Evolutionary conservation across 2,888 invertebrate genomes (phyloP).

Genomic region (Ligdia adustata): DNA sequence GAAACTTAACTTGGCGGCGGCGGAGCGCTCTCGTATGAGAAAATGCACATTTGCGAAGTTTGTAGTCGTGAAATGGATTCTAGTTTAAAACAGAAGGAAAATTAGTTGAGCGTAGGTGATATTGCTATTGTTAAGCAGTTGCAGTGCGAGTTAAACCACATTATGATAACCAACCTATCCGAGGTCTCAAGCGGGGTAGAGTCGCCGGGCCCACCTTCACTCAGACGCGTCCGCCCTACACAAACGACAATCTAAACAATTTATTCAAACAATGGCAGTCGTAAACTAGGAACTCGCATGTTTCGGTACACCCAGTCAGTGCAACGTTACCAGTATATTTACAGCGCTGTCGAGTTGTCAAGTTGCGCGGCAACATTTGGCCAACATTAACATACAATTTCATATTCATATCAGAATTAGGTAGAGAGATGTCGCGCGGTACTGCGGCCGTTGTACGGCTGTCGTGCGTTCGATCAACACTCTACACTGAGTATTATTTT

Average conservation of each 20-base stretch:
- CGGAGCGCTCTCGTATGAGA: conserved; percentile 57
- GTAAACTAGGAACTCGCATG: conserved; percentile 69
- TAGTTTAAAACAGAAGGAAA: conserved; percentile 76
- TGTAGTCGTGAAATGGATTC: conserved; percentile 74
- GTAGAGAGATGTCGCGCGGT: conserved; percentile 55
- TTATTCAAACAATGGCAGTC: conserved; percentile 63
- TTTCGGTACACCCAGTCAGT: conserved; percentile 64
- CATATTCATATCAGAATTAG: conserved; percentile 80
- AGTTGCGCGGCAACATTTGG: conserved; percentile 70
- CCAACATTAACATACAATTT: conserved; percentile 76
- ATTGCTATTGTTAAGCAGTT: conserved; percentile 72
- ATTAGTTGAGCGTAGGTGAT: conserved; percentile 67
- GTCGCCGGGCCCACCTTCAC: conserved; percentile 46
- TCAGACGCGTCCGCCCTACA: conserved; percentile 44
- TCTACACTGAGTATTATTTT: conserved; percentile 30
- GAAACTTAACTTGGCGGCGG: conserved; percentile 73
- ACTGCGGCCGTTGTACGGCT: conserved; percentile 40
- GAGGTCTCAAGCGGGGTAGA: conserved; percentile 46
- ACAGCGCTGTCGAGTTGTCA: conserved; percentile 73
- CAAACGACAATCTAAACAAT: conserved; percentile 66
- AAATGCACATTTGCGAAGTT: conserved; percentile 74
- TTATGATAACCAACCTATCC: conserved; percentile 53
- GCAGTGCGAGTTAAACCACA: conserved; percentile 53
- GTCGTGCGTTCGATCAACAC: conserved; percentile 40
- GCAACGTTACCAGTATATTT: conserved; percentile 70